Evolutionary conservation across 35 echinoderm and acorn worm species (phyloP), one percentile per base, ranked within the genome.

Genomic region (Ophiothrix spiculata): DNA sequence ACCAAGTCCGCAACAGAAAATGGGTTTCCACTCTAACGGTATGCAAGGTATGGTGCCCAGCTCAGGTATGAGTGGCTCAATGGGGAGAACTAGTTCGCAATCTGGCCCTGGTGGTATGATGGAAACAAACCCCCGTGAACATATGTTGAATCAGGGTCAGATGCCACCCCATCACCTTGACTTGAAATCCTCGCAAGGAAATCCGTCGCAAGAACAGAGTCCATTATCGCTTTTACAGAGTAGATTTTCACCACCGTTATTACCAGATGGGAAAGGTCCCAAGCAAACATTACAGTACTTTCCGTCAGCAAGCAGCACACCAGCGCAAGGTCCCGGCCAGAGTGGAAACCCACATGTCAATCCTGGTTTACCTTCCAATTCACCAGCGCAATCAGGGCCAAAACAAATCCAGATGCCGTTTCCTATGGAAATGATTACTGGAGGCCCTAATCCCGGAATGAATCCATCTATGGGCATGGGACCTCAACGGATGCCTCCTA

Each of bases 281-380:
- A 99, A 93, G 76, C 93, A 99, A 64, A 99, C 96, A n/a, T 79
- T 99, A 79, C 96, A 99, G 87, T 99, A 99, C 86, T 99, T 99
- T 73, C 96, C 96, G 0, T 80, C 89, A 74, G 89, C 84, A 34
- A 64, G 79, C 31, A 79, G 85, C 29, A 92, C 87, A 35, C 75
- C 91, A 29, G 79, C 83, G n/a, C 90, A 82, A 39, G 64, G 74
- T 0, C 37, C 75, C 19, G 86, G 75, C 2, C 96, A 99, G 56
- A 82, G 78, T 15, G 91, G 91, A 21, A 97, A 97, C 82, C 94
- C 94, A 0, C 94, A 97, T 78, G 36, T 97, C 0, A 98, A 98
- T 49, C 91, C 95, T 19, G 84, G 79, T 19, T 40, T 83, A 29
- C 56, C 87, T 35, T 74, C 91, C 79, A 75, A 75, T 8, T 42